Evolutionary conservation across 2,888 invertebrate genomes (phyloP), one percentile per base, ranked within the genome.

Genomic region (Plebejus melissa): DNA sequence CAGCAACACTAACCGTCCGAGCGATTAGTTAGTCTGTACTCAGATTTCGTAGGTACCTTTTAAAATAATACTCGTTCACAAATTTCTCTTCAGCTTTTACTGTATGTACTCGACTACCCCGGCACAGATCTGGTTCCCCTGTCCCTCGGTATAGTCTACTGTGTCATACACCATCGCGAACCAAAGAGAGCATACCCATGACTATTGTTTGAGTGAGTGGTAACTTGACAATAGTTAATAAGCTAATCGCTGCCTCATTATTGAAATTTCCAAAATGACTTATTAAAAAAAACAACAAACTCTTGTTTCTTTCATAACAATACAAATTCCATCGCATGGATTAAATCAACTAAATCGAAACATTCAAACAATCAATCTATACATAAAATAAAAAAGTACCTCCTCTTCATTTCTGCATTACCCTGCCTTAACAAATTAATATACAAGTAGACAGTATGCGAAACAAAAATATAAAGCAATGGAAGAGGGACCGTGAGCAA

Each of bases 341-440:
- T 88, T 88, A 91, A 90, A 88, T 89, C 86, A 93, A 93, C 91
- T 90, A 88, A 92, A 90, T 91, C 89, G 89, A 88, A 89, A 91
- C 91, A 91, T 90, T 90, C 93, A 90, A 92, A 92, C 90, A 90
- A 89, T 89, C 88, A 87, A 87, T 89, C 90, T 80, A 87, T 87
- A 89, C 88, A 87, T 74, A 89, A 90, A 85, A 85, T 83, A 85
- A 90, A 86, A 90, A 91, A 90, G 91, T 91, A 91, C 91, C 91
- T 91, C 90, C 90, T 91, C 91, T 87, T 60, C 90, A 89, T 90
- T 88, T 90, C 89, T 91, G 91, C 89, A 90, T 90, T 91, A 92
- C 93, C 92, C 92, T 93, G 93, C 92, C 91, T 88, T 90, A 91
- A 91, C 89, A 90, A 93, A 91, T 88, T 89, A 88, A 86, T 88